Evolutionary conservation across 2,113 vertebrate species (phyloP).

Genomic region (Steatornis caripensis): DNA sequence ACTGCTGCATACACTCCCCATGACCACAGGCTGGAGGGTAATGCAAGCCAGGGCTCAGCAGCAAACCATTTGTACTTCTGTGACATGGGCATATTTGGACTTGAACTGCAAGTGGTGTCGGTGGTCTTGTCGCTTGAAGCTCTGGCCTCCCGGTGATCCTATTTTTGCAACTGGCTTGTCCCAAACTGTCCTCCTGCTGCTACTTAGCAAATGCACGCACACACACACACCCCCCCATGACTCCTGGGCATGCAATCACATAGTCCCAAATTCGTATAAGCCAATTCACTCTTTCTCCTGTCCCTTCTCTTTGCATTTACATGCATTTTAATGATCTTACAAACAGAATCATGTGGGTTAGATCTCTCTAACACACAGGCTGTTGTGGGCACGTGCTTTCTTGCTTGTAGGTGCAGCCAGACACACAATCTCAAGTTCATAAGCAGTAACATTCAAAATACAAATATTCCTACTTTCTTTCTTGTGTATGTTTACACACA

Average conservation of each 20-base stretch:
- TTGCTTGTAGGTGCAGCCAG: background rate
- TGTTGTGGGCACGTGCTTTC: background rate
- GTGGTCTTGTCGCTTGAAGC: background rate
- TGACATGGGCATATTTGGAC: background rate
- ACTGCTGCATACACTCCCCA: background rate
- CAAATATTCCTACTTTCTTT: background rate
- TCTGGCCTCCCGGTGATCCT: background rate
- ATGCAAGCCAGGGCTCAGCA: background rate
- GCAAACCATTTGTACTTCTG: background rate
- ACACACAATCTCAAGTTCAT: no score
- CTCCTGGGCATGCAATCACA: background rate
- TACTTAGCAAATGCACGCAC: background rate
- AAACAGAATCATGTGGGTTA: background rate
- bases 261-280: background rate
- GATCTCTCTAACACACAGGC: background rate
- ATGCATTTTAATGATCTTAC: background rate
- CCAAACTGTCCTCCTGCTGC: background rate
- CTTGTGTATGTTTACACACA: background rate
- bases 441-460: background rate
- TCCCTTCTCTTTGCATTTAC: background rate
- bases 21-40: background rate
- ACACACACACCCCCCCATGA: fast-evolving
- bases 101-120: background rate
- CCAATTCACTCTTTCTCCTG: background rate
- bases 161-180: background rate